Conservation (phyloP, 2,797 vertebrate genomes). For the Pelodytes ibericus region DNA sequence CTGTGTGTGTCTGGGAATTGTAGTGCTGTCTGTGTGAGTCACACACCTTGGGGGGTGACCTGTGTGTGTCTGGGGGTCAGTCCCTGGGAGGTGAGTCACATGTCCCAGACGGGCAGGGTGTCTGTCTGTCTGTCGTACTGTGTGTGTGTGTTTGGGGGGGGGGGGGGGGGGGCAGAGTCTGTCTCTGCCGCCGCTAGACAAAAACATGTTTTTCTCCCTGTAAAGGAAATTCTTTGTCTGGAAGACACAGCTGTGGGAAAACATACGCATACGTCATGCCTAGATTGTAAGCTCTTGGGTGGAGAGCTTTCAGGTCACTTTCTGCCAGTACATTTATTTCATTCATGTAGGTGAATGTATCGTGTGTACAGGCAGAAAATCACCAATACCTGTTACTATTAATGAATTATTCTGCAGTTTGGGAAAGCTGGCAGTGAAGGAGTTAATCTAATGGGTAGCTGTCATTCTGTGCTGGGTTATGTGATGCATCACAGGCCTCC, state of each 20-base stretch:
- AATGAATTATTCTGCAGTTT: no score
- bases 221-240: conserved; percentile 54
- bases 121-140: conserved; percentile 36
- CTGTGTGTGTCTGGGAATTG: background rate
- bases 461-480: no score
- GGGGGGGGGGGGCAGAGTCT: conserved; percentile 11
- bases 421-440: no score
- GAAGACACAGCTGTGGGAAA: conserved; percentile 27
- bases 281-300: conserved; percentile 1
- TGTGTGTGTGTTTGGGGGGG: conserved; percentile 38
- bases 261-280: background rate
- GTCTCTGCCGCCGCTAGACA: conserved; percentile 31
- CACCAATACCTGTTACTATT: no score
- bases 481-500: no score
- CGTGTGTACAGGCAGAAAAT: no score
- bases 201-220: conserved; percentile 48
- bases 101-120: conserved; percentile 48
- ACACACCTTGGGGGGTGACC: conserved; percentile 52
- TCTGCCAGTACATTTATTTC: no score
- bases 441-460: no score
- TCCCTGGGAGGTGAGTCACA: conserved; percentile 51
- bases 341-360: no score
- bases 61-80: conserved; percentile 52
- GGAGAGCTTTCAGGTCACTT: background rate
- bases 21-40: conserved; percentile 27